Conservation (phyloP, 2,888 invertebrate genomes). For the Oxystoma pomonae region DNA sequence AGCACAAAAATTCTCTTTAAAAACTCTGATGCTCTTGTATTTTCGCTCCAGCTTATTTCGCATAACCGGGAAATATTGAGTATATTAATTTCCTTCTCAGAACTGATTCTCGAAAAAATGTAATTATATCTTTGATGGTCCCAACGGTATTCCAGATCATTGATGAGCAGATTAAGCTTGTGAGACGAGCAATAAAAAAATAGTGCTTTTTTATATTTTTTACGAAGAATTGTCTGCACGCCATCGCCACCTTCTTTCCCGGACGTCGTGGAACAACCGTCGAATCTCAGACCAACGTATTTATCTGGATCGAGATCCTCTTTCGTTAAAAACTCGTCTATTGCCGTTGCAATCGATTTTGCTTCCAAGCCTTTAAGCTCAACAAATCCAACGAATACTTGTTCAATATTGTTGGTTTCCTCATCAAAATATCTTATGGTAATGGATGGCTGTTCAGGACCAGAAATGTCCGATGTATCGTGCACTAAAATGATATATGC, state of each 20-base stretch:
- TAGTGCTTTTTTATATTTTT: slow-evolving; percentile 18
- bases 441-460: slow-evolving; percentile 34
- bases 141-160: slow-evolving; percentile 13
- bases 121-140: too few relatives aligned
- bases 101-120: too few relatives aligned
- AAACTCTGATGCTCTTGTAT: too few relatives aligned
- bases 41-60: too few relatives aligned
- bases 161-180: slow-evolving; percentile 22
- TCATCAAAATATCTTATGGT: slow-evolving; percentile 26
- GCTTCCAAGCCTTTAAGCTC: slow-evolving; percentile 19
- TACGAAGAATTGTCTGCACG: too few relatives aligned
- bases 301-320: too few relatives aligned
- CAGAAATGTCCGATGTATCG: slow-evolving; percentile 34
- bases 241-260: slow-evolving; percentile 24
- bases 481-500: slow-evolving; percentile 31
- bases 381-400: slow-evolving; percentile 22
- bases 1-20: too few relatives aligned
- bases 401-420: slow-evolving; percentile 15
- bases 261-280: slow-evolving; percentile 23
- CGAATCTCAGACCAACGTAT: too few relatives aligned
- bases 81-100: too few relatives aligned
- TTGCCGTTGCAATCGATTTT: slow-evolving; percentile 23
- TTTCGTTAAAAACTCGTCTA: too few relatives aligned
- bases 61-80: too few relatives aligned
- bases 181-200: slow-evolving; percentile 20